Evolutionary conservation across 2,888 invertebrate genomes (phyloP), one percentile per base, ranked within the genome.

Genomic region (Hypomecis punctinalis): DNA sequence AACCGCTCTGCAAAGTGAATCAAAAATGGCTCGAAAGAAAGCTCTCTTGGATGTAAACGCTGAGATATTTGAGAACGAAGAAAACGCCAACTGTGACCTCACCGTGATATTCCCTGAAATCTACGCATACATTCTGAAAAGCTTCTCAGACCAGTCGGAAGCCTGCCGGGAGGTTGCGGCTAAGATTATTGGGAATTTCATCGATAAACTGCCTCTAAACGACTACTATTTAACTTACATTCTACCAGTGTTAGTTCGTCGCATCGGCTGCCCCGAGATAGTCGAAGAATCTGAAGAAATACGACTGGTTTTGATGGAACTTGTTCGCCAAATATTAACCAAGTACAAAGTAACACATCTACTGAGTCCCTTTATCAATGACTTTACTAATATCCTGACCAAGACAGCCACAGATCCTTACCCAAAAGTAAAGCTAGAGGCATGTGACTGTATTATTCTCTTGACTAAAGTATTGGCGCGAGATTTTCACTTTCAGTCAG

Each of bases 361-460:
- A 54, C 84, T 97, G 10, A 90, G 93, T 61, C 94, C 95, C 0
- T 97, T 96, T 81, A 90, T 96, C n/a, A 95, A 96, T 75, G 97
- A 98, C 78, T 93, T 96, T 47, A 93, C 96, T 0, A 94, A 91
- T 71, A 96, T 98, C 77, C 86, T 98, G 37, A 90, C 94, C 39
- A 95, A 95, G 79, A 95, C 96, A 0, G 93, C 97, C 0, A 90
- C 94, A 0, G 98, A 98, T 88, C 95, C 95, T 36, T 97, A 94
- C 88, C 96, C 97, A 4, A 95, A 96, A 74, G 96, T 98, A 0
- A 97, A 97, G 84, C 95, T 96, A 74, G 95, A 95, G 75, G 96
- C 96, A 47, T 97, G 97, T 83, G 91, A 93, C 65, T 96, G 96
- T 75, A 94, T 97, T 48, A 94, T 95, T 1, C 83, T 94, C 56